These are phyloP conservation scores for Enteromius mattozi DNA, from an alignment of 2,797 vertebrate genomes.

Conservation along the genomic window DNA sequence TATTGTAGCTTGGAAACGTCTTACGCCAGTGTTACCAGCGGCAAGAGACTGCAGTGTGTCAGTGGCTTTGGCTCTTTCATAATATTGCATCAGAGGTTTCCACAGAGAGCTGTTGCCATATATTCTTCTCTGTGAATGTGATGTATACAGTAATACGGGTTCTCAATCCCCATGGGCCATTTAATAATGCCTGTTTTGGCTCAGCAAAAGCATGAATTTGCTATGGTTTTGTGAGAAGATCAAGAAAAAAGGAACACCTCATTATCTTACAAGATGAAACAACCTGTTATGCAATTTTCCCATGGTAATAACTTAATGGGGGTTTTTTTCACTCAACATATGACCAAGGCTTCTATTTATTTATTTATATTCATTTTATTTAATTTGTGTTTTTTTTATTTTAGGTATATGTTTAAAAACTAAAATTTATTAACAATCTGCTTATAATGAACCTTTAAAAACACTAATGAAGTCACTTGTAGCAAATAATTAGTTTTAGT, in stretches of 20 bases:
- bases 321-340: not conserved
- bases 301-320: not conserved
- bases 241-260: conserved; percentile 7
- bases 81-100: conserved; percentile 54
- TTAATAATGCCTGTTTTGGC: conserved; percentile 14
- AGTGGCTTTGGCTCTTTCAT: conserved; percentile 46
- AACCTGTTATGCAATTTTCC: not conserved
- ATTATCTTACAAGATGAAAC: conserved; percentile 4
- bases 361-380: not conserved
- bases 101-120: conserved; percentile 22
- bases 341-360: not conserved
- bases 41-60: conserved; percentile 35
- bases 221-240: not conserved
- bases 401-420: not conserved
- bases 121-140: conserved; percentile 24
- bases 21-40: conserved; percentile 5
- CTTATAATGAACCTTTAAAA: not conserved
- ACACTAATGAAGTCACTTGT: not conserved
- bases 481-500: not conserved
- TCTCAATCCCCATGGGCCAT: not conserved
- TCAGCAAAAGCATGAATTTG: not conserved
- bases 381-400: not conserved
- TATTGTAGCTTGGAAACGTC: conserved; percentile 3
- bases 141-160: conserved; percentile 10
- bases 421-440: not conserved